A percentile compares a stretch with the other conserved stretches of the same genome.
These are phyloP conservation scores for Dryas iulia DNA, from an alignment of 1,140 invertebrate genomes.

Conservation along the genomic window DNA sequence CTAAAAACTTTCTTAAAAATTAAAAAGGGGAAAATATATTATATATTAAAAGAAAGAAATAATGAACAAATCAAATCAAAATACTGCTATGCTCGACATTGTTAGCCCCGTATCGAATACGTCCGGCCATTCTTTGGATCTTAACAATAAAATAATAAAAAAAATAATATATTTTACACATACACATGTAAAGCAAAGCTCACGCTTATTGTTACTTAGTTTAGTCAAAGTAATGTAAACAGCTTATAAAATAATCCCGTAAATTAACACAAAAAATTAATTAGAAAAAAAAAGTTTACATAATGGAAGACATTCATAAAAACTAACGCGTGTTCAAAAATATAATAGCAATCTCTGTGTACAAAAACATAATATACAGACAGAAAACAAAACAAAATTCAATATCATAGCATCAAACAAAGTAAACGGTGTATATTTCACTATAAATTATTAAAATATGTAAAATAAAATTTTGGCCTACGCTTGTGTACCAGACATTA, in stretches of 20 bases:
- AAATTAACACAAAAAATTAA: conserved; percentile 42
- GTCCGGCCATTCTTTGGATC: conserved; percentile 65
- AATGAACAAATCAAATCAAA: conserved; percentile 38
- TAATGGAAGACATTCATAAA: conserved; percentile 39
- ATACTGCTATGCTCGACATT: conserved; percentile 66
- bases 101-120: conserved; percentile 53
- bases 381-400: conserved; percentile 36
- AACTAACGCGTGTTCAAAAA: conserved; percentile 32
- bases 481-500: conserved; percentile 8
- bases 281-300: conserved; percentile 37
- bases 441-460: conserved; percentile 28
- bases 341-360: conserved; percentile 38
- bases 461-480: conserved; percentile 28
- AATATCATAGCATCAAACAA: conserved; percentile 31
- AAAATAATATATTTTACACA: conserved; percentile 41
- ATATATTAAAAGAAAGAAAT: conserved; percentile 37
- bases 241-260: conserved; percentile 23
- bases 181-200: conserved; percentile 41
- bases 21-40: conserved; percentile 34
- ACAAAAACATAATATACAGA: conserved; percentile 70
- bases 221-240: conserved; percentile 42
- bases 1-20: conserved; percentile 40
- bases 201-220: conserved; percentile 39
- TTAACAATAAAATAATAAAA: conserved; percentile 48
- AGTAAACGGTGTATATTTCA: conserved; percentile 38